phyloP scores from a whole-genome alignment of 2,797 vertebrate genomes.

The Avahi laniger region DNA sequence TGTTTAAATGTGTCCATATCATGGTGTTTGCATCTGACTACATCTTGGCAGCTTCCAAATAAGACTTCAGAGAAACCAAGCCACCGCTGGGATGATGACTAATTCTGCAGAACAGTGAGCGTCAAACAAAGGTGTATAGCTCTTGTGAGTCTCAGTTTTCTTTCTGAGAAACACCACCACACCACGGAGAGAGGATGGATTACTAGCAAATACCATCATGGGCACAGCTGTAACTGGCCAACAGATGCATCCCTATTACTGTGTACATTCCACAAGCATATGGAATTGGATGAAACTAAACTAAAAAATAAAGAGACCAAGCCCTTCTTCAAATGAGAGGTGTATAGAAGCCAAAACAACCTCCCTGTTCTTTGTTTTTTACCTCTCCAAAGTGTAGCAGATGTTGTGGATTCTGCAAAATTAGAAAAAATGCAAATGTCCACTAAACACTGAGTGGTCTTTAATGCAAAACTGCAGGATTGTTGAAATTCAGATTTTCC shows the following conservation, averaged over 20 bases:
- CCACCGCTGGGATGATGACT: constrained; percentile 52
- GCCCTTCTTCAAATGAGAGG: not conserved
- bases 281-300: not conserved
- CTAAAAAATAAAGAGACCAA: not conserved
- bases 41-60: constrained; percentile 78
- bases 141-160: not conserved
- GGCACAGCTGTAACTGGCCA: constrained; percentile 9
- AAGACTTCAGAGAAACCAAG: constrained; percentile 60
- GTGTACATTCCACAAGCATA: not conserved
- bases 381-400: constrained; percentile 52
- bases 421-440: constrained; percentile 49
- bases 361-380: constrained; percentile 39
- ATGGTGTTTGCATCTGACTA: constrained; percentile 73
- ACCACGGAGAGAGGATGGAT: not conserved
- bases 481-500: constrained; percentile 56
- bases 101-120: constrained; percentile 67
- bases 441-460: not conserved
- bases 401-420: constrained; percentile 55
- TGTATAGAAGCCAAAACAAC: constrained; percentile 13
- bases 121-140: not conserved
- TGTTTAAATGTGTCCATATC: constrained; percentile 72
- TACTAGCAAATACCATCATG: not conserved
- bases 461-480: constrained; percentile 59
- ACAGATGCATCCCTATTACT: not conserved
- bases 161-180: not conserved